A percentile compares a stretch with the other conserved stretches of the same genome.
Conservation (phyloP, 2,888 invertebrate genomes). For the Microctonus hyperodae region DNA sequence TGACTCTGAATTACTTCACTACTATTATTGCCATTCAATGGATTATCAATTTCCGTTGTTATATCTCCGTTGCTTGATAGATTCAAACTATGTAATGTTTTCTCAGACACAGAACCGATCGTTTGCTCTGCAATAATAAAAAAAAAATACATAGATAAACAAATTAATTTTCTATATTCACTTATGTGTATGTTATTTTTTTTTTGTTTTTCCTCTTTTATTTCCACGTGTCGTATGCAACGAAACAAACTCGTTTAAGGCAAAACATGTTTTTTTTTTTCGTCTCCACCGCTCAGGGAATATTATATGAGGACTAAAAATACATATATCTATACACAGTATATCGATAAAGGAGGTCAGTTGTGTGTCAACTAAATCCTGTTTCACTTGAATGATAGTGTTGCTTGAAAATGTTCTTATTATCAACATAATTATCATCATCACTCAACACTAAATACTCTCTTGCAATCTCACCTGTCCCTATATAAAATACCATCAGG, state of each 20-base stretch:
- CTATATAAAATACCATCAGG: neutral
- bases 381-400: conserved; percentile 11
- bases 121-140: conserved; percentile 63
- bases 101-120: conserved; percentile 61
- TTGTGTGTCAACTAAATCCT: conserved; percentile 13
- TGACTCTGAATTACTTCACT: conserved; percentile 46
- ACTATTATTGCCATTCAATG: conserved; percentile 49
- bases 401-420: neutral
- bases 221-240: neutral
- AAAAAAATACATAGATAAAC: conserved; percentile 17
- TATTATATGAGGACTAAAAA: neutral
- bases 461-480: neutral
- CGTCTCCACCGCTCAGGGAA: neutral
- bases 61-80: conserved; percentile 62
- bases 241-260: neutral
- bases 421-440: neutral
- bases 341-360: neutral
- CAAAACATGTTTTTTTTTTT: neutral
- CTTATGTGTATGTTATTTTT: conserved; percentile 19
- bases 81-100: conserved; percentile 65
- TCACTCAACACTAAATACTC: neutral
- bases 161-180: conserved; percentile 12
- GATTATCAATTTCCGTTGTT: conserved; percentile 45
- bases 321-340: conserved; percentile 1
- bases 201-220: neutral